Conservation (phyloP, 2,113 vertebrate species). For the Genyomyrus donnyi region DNA sequence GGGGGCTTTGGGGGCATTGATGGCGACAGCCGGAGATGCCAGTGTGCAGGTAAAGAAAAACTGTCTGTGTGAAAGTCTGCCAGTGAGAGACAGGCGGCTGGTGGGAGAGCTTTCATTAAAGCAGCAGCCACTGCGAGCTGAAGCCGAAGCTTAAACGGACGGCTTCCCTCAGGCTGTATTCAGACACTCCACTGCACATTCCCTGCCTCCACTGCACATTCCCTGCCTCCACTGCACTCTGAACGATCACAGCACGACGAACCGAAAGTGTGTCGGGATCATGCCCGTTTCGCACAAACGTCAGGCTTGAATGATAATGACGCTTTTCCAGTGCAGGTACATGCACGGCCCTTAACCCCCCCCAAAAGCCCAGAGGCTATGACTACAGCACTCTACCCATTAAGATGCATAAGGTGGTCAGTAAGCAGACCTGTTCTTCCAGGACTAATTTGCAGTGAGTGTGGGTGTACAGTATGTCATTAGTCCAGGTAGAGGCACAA, state of each 20-base stretch:
- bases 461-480: conserved; percentile 7
- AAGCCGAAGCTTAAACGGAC: not conserved
- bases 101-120: not conserved
- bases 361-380: not conserved
- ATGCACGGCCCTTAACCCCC: not conserved
- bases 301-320: not conserved
- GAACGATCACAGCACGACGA: not conserved
- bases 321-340: not conserved
- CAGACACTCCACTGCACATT: not conserved
- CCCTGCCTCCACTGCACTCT: not conserved
- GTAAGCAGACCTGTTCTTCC: not conserved
- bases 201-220: not conserved
- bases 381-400: not conserved
- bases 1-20: not conserved
- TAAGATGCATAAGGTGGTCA: not conserved
- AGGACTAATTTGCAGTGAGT: not conserved
- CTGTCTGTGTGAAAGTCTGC: not conserved
- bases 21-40: not conserved
- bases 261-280: not conserved
- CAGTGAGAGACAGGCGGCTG: not conserved
- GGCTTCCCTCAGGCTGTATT: not conserved
- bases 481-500: not conserved
- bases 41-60: not conserved
- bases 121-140: not conserved
- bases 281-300: not conserved